Conservation (phyloP, 2,113 vertebrate genomes). For the Alces alces region DNA sequence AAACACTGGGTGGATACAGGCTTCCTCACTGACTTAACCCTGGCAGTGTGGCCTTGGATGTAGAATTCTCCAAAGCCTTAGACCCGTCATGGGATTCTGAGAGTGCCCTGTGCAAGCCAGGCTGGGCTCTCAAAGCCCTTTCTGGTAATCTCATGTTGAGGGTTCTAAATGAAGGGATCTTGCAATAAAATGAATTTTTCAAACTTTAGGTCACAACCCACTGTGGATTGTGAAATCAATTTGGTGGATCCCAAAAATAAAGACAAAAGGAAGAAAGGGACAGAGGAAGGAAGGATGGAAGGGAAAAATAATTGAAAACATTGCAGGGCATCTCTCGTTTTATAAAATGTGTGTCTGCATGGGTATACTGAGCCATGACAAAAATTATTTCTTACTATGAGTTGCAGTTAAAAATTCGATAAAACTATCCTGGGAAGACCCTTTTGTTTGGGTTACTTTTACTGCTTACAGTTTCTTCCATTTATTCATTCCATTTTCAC, state of each 20-base stretch:
- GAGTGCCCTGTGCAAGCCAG: not conserved
- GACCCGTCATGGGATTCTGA: not conserved
- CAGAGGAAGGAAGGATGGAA: not conserved
- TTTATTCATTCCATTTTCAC: slow-evolving; percentile 23
- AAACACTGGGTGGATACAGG: not conserved
- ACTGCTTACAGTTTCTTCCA: not conserved
- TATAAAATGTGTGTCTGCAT: not conserved
- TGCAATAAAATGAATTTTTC: not conserved
- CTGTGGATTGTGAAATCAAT: not conserved
- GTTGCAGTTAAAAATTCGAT: not conserved
- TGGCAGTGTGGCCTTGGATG: not conserved
- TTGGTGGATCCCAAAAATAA: not conserved
- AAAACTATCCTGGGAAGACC: not conserved
- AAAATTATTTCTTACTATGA: not conserved
- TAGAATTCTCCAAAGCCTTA: not conserved
- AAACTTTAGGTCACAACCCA: not conserved
- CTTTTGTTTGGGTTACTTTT: not conserved
- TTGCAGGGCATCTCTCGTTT: not conserved
- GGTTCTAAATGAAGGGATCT: not conserved
- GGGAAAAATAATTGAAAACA: not conserved
- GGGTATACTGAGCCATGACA: not conserved
- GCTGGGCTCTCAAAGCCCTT: not conserved
- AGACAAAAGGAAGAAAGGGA: not conserved
- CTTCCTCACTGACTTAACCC: not conserved
- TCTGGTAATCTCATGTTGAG: not conserved